Conservation (phyloP, 2,113 vertebrate species). For the Ictidomys tridecemlineatus region DNA sequence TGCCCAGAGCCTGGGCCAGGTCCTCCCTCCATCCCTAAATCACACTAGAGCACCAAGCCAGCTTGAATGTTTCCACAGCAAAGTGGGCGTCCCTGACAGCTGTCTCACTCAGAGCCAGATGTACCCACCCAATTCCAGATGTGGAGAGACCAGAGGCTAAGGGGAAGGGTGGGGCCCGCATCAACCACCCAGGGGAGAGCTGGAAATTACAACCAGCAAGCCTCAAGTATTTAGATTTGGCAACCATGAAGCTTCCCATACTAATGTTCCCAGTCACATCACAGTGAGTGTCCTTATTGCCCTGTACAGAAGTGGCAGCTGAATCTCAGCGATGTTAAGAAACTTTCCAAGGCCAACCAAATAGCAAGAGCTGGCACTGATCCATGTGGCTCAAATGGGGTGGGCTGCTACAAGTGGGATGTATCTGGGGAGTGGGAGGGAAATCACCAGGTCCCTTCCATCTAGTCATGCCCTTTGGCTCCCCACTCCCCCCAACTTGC, state of each 20-base stretch:
- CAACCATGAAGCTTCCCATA: neutral
- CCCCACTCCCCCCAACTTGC: neutral
- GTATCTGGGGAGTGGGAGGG: neutral
- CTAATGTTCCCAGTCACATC: neutral
- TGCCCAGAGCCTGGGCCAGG: neutral
- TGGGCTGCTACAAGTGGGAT: neutral
- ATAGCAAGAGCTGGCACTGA: neutral
- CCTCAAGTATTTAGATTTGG: conserved; percentile 63
- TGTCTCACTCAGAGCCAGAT: conserved; percentile 70
- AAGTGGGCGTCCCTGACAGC: conserved; percentile 69
- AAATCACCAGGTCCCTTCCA: neutral
- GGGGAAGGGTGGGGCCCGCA: conserved; percentile 46
- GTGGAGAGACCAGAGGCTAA: conserved; percentile 63
- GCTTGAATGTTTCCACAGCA: conserved; percentile 72
- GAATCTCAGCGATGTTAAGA: neutral
- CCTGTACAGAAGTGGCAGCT: neutral
- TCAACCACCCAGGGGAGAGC: conserved; percentile 56
- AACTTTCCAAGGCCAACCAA: neutral
- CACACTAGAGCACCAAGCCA: conserved; percentile 14
- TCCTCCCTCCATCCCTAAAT: neutral
- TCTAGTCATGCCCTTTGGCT: neutral
- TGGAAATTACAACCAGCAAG: conserved; percentile 61
- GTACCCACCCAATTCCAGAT: conserved; percentile 82
- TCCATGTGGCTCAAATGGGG: neutral
- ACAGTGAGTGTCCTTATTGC: neutral